phyloP scores from a whole-genome alignment of 1,140 invertebrate genomes.

The Drosophila sucinea region DNA sequence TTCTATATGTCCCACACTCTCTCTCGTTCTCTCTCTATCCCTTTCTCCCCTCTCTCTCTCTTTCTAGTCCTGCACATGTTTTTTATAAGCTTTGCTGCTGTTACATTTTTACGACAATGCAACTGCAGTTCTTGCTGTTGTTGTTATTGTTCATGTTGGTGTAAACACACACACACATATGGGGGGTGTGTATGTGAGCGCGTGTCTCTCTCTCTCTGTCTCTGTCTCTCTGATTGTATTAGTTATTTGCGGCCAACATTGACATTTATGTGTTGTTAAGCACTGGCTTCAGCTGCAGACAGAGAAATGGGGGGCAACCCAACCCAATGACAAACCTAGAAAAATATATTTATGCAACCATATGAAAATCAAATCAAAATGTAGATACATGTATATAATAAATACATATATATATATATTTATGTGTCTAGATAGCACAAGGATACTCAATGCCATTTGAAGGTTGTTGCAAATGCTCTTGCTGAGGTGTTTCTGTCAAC shows the following conservation, averaged over 20 bases:
- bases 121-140: conserved; percentile 36
- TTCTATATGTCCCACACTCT: conserved; percentile 30
- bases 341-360: conserved; percentile 30
- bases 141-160: not conserved
- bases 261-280: conserved; percentile 64
- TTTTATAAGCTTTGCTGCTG: conserved; percentile 12
- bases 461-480: conserved; percentile 1
- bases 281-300: conserved; percentile 26
- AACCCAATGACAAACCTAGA: conserved; percentile 4
- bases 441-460: conserved; percentile 9
- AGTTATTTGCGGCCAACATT: conserved; percentile 60
- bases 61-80: conserved; percentile 10
- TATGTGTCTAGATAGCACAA: conserved; percentile 6
- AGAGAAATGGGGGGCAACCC: not conserved
- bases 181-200: not conserved
- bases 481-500: not conserved
- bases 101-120: conserved; percentile 58
- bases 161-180: conserved; percentile 17
- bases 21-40: not conserved
- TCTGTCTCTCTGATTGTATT: conserved; percentile 52
- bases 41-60: not conserved
- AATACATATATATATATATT: not conserved
- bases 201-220: conserved; percentile 25
- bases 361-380: conserved; percentile 39
- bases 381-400: conserved; percentile 8